phyloP scores from a whole-genome alignment of 1,140 invertebrate species.

The Drosophila virilis region DNA sequence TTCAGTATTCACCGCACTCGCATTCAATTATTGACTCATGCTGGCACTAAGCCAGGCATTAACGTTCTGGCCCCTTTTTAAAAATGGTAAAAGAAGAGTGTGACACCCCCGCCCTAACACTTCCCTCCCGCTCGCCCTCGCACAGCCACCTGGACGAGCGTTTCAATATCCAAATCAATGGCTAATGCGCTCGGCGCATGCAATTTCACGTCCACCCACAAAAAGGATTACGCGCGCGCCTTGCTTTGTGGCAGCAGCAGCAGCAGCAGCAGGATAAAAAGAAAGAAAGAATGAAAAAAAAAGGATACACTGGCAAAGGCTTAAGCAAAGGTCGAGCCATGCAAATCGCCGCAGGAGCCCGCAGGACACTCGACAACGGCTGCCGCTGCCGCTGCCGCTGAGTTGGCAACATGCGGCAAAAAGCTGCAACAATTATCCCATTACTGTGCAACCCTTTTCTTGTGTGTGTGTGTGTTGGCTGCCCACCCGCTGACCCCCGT shows the following conservation, averaged over 20 bases:
- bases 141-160: not conserved
- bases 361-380: constrained; percentile 41
- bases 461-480: not conserved
- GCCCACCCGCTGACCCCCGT: constrained; percentile 50
- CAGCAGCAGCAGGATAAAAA: not conserved
- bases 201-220: constrained; percentile 70
- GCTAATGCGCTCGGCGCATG: constrained; percentile 76
- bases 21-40: constrained; percentile 81
- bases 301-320: constrained; percentile 11
- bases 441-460: constrained; percentile 69
- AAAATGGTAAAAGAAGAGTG: not conserved
- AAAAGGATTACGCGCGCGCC: constrained; percentile 52
- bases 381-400: constrained; percentile 14
- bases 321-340: constrained; percentile 47
- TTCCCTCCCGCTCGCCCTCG: constrained; percentile 22
- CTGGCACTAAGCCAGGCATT: constrained; percentile 76
- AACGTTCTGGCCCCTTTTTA: constrained; percentile 5
- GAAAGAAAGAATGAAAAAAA: not conserved
- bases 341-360: constrained; percentile 49
- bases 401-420: constrained; percentile 33
- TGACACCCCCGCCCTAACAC: not conserved
- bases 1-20: constrained; percentile 38
- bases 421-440: constrained; percentile 78
- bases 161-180: constrained; percentile 71
- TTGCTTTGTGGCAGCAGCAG: constrained; percentile 34